Evolutionary conservation across 2,113 vertebrate species (phyloP), one percentile per base, ranked within the genome.

Genomic region (Channa argus): DNA sequence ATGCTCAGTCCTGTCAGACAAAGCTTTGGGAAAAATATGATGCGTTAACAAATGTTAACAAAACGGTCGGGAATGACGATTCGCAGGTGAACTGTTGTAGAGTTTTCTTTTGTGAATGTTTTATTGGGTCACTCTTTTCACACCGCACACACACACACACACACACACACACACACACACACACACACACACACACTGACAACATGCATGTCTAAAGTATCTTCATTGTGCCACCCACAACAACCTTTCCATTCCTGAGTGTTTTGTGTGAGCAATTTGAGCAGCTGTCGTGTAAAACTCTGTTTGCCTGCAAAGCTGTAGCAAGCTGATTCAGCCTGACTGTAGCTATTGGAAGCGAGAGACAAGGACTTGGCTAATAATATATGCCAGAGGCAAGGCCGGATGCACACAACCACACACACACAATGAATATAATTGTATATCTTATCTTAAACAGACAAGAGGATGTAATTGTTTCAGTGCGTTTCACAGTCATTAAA

Each of bases 381-480:
- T 67, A 63, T 63, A 77, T 88, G 88, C 84, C 86, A 58, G 73
- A 62, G 84, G 63, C 63, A 79, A 82, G 79, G 84, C 80, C 56
- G 55, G 63, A 85, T 70, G 60, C 59, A 67, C 74, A 69, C 60
- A 77, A 72, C n/a, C n/a, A 86, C 63, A 74, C 52, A 70, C 64
- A 56, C 33, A 55, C 82, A 87, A 82, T 77, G 77, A 82, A 90
- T 90, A 84, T 82, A 90, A 86, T 84, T 85, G 80, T 86, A 88
- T 60, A 76, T 88, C 86, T 91, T 84, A 86, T 90, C 86, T 88
- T 78, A 67, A 77, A 89, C 86, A 77, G 79, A 93, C 89, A 85
- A 82, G 76, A 80, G 79, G 84, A 66, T 72, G 81, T 84, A 85
- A 94, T 90, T 90, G 89, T 91, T 88, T 80, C 83, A 90, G 71